Percentiles rank a stretch among this genome's conserved stretches.
phyloP scores from a whole-genome alignment of 2,888 invertebrate species.

The Drosophila mimica region DNA sequence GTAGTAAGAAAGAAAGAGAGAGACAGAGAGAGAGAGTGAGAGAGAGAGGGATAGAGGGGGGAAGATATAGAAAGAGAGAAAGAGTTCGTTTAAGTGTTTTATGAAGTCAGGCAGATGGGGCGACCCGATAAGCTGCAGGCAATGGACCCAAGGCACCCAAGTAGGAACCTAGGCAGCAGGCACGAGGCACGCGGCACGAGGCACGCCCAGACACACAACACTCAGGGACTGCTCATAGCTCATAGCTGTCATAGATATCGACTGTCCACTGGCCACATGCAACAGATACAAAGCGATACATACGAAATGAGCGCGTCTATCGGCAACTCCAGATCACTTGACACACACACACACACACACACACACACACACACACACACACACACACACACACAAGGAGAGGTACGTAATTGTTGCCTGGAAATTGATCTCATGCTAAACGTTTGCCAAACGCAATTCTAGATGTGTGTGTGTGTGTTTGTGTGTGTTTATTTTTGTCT shows the following conservation, averaged over 20 bases:
- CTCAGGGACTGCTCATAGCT: constrained; percentile 48
- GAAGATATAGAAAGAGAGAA: background rate
- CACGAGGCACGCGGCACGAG: background rate
- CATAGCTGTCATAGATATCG: constrained; percentile 67
- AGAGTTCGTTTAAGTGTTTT: constrained; percentile 70
- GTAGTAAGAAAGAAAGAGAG: background rate
- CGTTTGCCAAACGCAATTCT: constrained; percentile 18
- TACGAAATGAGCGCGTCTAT: constrained; percentile 32
- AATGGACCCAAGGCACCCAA: constrained; percentile 14
- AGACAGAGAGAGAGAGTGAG: background rate
- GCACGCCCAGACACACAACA: constrained; percentile 13
- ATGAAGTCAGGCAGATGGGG: constrained; percentile 75
- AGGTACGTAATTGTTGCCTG: constrained; percentile 11
- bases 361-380: background rate
- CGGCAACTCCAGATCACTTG: constrained; percentile 1
- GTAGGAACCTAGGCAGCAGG: background rate
- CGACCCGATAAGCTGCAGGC: constrained; percentile 61
- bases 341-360: background rate
- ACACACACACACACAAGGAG: background rate
- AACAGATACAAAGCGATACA: constrained; percentile 55
- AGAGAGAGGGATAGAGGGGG: background rate
- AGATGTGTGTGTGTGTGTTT: too few relatives aligned
- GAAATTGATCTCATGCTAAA: constrained; percentile 34
- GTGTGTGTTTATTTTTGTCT: background rate
- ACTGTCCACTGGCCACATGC: constrained; percentile 50